Evolutionary conservation across 2,113 vertebrate species (phyloP).

Genomic region (Mirza zaza): DNA sequence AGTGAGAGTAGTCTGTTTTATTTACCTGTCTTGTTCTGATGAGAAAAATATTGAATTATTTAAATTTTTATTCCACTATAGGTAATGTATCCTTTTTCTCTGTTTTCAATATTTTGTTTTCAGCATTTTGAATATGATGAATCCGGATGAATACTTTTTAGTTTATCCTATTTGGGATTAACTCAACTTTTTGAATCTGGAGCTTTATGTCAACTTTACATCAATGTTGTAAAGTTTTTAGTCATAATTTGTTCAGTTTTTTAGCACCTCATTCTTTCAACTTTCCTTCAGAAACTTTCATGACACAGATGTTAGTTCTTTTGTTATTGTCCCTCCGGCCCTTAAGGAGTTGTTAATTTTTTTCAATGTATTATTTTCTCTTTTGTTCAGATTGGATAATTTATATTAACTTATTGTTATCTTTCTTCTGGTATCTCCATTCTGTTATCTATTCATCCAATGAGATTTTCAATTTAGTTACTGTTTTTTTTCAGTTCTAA

Average conservation of each 20-base stretch:
- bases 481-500: background rate
- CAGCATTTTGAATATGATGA: background rate
- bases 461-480: background rate
- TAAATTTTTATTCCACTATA: background rate
- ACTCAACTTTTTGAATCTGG: too few relatives aligned
- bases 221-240: too few relatives aligned
- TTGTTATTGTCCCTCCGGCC: background rate
- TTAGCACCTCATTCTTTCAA: background rate
- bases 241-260: background rate
- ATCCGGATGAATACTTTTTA: background rate
- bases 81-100: background rate
- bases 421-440: background rate
- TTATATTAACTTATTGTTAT: background rate
- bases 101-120: background rate
- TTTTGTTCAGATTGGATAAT: background rate
- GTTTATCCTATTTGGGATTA: background rate
- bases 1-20: background rate
- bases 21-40: background rate
- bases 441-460: background rate
- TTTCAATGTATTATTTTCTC: background rate
- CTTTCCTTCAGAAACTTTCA: background rate
- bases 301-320: background rate
- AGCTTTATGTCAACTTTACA: too few relatives aligned
- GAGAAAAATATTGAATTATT: background rate
- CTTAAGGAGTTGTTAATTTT: background rate